Conservation (phyloP, 2,113 vertebrate species). For the Lagopus muta region DNA sequence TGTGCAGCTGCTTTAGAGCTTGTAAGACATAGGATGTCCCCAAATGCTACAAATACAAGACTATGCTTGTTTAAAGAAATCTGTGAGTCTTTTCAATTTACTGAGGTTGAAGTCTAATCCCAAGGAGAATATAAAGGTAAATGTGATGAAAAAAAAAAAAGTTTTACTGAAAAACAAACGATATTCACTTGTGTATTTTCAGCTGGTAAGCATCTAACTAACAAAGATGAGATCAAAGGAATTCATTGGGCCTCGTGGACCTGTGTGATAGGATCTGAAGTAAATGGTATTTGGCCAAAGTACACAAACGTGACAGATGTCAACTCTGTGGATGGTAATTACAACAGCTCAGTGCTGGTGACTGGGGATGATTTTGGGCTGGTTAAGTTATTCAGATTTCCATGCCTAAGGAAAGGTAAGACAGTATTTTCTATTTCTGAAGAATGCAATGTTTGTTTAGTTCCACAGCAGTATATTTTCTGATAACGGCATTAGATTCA, state of each 20-base stretch:
- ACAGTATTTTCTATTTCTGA: neutral
- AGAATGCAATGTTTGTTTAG: neutral
- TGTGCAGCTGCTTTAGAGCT: neutral
- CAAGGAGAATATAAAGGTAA: neutral
- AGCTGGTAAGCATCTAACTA: constrained; percentile 90
- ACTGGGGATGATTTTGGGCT: constrained; percentile 94
- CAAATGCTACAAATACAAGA: neutral
- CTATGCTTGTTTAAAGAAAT: neutral
- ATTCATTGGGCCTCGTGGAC: constrained; percentile 97
- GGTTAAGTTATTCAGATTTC: constrained; percentile 93
- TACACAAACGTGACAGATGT: constrained; percentile 88
- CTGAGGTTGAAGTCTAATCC: neutral
- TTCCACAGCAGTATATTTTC: rapidly evolving
- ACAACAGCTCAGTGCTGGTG: constrained; percentile 88
- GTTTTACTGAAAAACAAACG: neutral
- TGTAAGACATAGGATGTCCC: neutral
- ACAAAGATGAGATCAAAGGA: constrained; percentile 92
- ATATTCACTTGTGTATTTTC: constrained; percentile 44
- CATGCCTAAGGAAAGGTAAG: constrained; percentile 94
- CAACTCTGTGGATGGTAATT: constrained; percentile 97
- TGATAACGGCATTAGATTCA: neutral
- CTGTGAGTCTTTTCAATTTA: neutral
- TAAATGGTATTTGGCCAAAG: constrained; percentile 96
- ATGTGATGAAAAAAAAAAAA: neutral
- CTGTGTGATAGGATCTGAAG: constrained; percentile 90